These are phyloP conservation scores for Campopleginae sp. DNA, from an alignment of 2,888 invertebrate species.

Conservation along the genomic window DNA sequence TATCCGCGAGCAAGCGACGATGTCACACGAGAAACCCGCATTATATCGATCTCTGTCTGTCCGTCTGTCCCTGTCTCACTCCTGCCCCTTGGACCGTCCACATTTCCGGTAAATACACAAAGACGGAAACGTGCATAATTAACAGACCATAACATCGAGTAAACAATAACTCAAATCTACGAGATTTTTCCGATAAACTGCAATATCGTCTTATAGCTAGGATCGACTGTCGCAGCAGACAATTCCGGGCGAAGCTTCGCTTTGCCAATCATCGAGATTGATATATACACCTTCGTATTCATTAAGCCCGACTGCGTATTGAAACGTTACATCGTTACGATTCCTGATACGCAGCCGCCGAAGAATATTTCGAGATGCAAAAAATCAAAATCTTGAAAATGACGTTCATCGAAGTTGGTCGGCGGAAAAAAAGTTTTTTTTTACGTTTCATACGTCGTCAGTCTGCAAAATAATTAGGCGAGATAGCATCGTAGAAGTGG, in stretches of 20 bases:
- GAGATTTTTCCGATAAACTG: background rate
- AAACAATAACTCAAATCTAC: background rate
- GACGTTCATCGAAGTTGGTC: background rate
- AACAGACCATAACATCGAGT: conserved; percentile 1
- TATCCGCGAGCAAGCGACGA: conserved; percentile 38
- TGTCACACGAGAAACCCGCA: conserved; percentile 36
- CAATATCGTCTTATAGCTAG: background rate
- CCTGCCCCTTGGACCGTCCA: background rate
- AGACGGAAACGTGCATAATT: conserved; percentile 2
- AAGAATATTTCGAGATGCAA: background rate
- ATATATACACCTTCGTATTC: background rate
- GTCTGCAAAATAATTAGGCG: background rate
- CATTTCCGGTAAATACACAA: conserved; percentile 9
- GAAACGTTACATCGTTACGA: background rate
- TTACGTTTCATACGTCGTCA: background rate
- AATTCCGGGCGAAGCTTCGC: background rate
- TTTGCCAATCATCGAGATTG: background rate
- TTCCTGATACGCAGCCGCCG: background rate
- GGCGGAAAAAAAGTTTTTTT: background rate
- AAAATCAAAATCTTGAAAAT: background rate
- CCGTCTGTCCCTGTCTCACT: conserved; percentile 5
- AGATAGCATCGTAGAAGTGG: background rate
- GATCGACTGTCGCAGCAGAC: background rate
- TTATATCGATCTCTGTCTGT: conserved; percentile 39
- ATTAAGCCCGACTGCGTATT: background rate